Percentiles rank a stretch among this genome's conserved stretches.
Evolutionary conservation across 1,140 invertebrate species (phyloP).

Genomic region (Eupeodes corollae): DNA sequence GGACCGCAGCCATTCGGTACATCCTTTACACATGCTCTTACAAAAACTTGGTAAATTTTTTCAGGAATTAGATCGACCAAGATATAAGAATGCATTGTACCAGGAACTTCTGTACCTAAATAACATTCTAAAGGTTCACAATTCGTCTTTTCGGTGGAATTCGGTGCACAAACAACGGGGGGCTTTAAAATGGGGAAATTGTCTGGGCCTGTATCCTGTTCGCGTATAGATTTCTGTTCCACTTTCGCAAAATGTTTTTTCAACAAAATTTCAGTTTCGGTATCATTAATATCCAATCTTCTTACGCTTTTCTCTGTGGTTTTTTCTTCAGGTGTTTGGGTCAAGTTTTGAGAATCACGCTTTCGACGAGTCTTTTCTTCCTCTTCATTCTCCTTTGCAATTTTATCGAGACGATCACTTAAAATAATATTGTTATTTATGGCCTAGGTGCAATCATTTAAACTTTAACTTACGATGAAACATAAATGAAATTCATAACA

Average conservation of each 20-base stretch:
- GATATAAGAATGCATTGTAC: slow-evolving; percentile 12
- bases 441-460: not conserved
- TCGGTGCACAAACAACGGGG: slow-evolving; percentile 9
- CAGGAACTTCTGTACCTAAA: slow-evolving; percentile 10
- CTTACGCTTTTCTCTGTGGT: not conserved
- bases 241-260: not conserved
- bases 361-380: slow-evolving; percentile 5
- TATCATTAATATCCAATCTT: slow-evolving; percentile 4
- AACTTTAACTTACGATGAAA: slow-evolving; percentile 12
- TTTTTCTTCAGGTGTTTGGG: not conserved
- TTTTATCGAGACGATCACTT: slow-evolving; percentile 1
- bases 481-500: slow-evolving; percentile 23
- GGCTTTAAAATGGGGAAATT: slow-evolving; percentile 13
- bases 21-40: slow-evolving; percentile 20
- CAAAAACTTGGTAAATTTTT: slow-evolving; percentile 16
- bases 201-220: slow-evolving; percentile 13
- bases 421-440: not conserved
- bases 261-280: not conserved
- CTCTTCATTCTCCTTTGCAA: slow-evolving; percentile 11
- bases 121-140: slow-evolving; percentile 13
- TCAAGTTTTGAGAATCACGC: not conserved
- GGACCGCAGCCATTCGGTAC: slow-evolving; percentile 23
- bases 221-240: slow-evolving; percentile 6
- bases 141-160: slow-evolving; percentile 16
- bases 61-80: slow-evolving; percentile 8